Conservation (phyloP, 2,797 vertebrate species). For the Pipistrellus pygmaeus region DNA sequence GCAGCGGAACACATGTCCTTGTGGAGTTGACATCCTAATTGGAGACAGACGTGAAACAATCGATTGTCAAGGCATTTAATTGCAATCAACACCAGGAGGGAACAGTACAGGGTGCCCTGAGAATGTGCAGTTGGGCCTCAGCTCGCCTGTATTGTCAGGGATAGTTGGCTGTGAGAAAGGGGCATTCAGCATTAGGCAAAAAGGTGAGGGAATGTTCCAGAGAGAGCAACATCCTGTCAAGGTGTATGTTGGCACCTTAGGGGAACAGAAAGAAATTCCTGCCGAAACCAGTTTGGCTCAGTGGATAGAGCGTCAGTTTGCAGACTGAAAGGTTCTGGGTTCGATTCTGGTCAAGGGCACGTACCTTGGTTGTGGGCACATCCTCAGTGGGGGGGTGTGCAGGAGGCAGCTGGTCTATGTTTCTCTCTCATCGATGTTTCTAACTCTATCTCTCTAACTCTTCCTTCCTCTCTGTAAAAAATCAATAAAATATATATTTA, state of each 20-base stretch:
- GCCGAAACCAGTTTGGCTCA: too few species aligned
- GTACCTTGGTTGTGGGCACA: too few species aligned
- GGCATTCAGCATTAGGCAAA: constrained; percentile 23
- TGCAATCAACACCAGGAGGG: not conserved
- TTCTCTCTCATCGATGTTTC: too few species aligned
- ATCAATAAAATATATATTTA: too few species aligned
- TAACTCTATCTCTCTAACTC: too few species aligned
- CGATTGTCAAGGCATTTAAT: not conserved
- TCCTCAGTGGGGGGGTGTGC: too few species aligned
- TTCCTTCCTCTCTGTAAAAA: too few species aligned
- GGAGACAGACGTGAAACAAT: constrained; percentile 32
- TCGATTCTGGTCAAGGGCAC: too few species aligned
- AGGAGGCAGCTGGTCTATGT: too few species aligned
- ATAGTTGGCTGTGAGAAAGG: not conserved
- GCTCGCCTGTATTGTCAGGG: not conserved
- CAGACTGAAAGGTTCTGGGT: too few species aligned
- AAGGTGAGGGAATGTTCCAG: not conserved
- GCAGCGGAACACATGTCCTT: not conserved
- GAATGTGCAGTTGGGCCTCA: not conserved
- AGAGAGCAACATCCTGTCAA: constrained; percentile 27
- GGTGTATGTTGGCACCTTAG: not conserved
- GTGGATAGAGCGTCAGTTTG: too few species aligned
- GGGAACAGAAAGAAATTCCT: not conserved
- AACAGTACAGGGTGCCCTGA: not conserved
- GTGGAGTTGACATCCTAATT: constrained; percentile 28